Evolutionary conservation across 2,113 vertebrate species (phyloP).

Genomic region (Rhinoderma darwinii): DNA sequence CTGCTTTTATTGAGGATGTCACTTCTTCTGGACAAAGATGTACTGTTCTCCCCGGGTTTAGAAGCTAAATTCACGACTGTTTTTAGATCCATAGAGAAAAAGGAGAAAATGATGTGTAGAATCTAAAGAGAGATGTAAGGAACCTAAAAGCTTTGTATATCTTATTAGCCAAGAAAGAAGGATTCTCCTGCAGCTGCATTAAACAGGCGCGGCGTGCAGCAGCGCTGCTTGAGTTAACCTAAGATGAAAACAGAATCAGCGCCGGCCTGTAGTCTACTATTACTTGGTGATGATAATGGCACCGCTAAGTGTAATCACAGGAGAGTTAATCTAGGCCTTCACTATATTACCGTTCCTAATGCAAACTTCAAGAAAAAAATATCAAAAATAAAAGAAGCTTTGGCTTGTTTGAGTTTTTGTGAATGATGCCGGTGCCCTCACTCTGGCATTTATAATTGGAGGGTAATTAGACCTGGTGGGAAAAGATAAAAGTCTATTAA

Average conservation of each 20-base stretch:
- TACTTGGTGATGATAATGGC: conserved; percentile 53
- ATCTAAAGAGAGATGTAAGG: conserved; percentile 1
- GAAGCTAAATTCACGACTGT: conserved; percentile 6
- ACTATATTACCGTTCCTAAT: conserved; percentile 20
- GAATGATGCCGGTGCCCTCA: neutral
- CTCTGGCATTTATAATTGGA: conserved; percentile 15
- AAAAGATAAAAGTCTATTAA: neutral
- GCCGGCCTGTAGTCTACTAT: conserved; percentile 22
- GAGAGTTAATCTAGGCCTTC: conserved; percentile 42
- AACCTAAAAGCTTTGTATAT: conserved; percentile 19
- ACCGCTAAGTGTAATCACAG: conserved; percentile 40
- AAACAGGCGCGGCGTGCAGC: conserved; percentile 3
- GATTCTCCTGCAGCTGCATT: conserved; percentile 21
- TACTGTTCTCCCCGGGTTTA: conserved; percentile 30
- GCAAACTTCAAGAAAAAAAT: conserved; percentile 21
- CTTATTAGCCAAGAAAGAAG: conserved; percentile 15
- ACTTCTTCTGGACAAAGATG: conserved; percentile 30
- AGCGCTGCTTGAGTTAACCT: conserved; percentile 42
- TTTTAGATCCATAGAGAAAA: conserved; percentile 35
- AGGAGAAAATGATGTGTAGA: conserved; percentile 21
- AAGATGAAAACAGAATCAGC: conserved; percentile 40
- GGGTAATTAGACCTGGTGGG: neutral
- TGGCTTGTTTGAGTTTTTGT: neutral
- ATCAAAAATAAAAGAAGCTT: neutral
- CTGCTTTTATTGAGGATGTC: conserved; percentile 39